These are phyloP conservation scores for Callaeas wilsoni DNA, from an alignment of 2,113 vertebrate species.

Conservation along the genomic window DNA sequence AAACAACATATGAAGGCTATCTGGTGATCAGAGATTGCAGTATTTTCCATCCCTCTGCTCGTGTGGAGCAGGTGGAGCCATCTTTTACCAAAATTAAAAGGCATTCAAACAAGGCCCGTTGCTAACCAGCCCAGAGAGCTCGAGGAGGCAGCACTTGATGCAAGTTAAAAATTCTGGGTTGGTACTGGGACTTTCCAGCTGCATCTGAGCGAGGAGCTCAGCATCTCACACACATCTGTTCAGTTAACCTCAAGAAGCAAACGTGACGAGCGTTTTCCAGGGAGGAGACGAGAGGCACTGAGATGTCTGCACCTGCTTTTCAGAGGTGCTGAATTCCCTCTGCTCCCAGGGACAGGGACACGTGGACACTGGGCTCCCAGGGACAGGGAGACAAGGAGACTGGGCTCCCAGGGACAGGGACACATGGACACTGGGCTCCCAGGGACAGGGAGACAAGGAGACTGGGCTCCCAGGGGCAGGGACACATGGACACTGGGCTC, in stretches of 20 bases:
- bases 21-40: background rate
- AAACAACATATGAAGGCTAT: conserved; percentile 40
- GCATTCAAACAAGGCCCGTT: background rate
- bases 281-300: background rate
- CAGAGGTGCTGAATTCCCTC: background rate
- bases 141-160: accelerated
- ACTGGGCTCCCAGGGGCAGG: background rate
- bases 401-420: background rate
- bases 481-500: accelerated
- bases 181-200: background rate
- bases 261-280: background rate
- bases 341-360: background rate
- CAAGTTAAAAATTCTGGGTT: background rate
- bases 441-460: accelerated
- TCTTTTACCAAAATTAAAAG: conserved; percentile 21
- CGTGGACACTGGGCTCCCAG: accelerated
- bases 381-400: accelerated
- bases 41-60: background rate
- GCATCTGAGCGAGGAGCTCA: background rate
- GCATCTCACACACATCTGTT: background rate
- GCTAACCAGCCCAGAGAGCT: background rate
- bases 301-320: background rate
- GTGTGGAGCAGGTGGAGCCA: background rate
- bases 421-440: accelerated
- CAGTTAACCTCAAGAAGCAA: background rate